Base-by-base conservation (phyloP, 2,888 invertebrate species). In the Sarcophaga variegata region DNA sequence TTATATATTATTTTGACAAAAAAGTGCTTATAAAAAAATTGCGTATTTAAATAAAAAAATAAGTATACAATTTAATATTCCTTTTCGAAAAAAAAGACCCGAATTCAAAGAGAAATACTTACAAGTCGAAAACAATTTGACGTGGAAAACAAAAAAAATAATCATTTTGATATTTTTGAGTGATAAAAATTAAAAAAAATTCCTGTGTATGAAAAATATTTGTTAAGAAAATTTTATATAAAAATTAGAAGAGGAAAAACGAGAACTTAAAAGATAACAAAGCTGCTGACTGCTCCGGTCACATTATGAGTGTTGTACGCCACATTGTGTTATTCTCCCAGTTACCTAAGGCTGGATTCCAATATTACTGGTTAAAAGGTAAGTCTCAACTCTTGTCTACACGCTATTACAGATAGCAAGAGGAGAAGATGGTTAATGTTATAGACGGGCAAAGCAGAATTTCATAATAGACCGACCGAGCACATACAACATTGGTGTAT, bases 301-400 rank as follows among this genome's bases (percentile, higher is more conserved):
- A 81, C 66, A 89, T 81, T 79, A 92, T 92, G 92, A 92, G 92
- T 89, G 91, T 92, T 89, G 91, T 92, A 72, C 91, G 91, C 80
- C 91, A 91, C 81, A 90, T 92, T 74, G 90, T 92, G 72, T 89
- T 92, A 82, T 88, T 92, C 81, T 91, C 91, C 84, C 89, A 90
- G 88, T 81, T 90, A 77, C 92, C 91, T 60, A 92, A 90, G 89
- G 89, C 90, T 85, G 92, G 90, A 86, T 89, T 90, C 64, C 85
- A 89, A 83, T 81, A 88, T 81, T 89, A 85, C 83, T 92, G 92
- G 92, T 87, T 91, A 81, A 92, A 90, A 88, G 92, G 92, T 92
- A 89, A 91, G 91, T 62, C 22, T 22, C 6, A 2, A 62, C 10
- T 62, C 14, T 14, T 17, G 14, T 54, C 4, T 17, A 54, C 5